Base-by-base conservation (phyloP, 1,140 invertebrate species). In the Sitobion miscanthi region DNA sequence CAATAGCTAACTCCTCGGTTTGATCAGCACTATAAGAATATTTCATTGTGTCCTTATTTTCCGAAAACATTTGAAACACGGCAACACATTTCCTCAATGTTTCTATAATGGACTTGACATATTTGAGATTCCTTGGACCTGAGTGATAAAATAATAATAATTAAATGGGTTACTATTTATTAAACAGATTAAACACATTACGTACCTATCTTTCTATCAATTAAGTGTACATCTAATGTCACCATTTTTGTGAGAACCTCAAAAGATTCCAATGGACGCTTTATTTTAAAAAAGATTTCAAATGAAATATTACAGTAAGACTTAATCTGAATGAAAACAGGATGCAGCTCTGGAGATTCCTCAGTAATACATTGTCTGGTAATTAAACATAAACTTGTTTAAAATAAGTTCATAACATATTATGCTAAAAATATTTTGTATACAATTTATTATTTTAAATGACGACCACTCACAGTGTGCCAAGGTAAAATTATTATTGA, bases 61-160 rank as follows among this genome's bases (percentile, higher is more conserved):
- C 62, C n/a, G 62, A 77, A 77, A 77, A 77, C 62, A 77, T 77
- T 77, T 77, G 62, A 77, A 77, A 77, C 30, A 77, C 62, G 17
- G 5, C 0, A 77, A 5, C 14, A 77, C 62, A 77, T 77, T 77
- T 77, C n/a, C 14, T 2, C 14, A 77, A 77, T 17, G 62, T 77
- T 77, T 23, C n/a, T 77, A 77, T 77, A 77, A 77, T 77, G 8
- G 62, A 77, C 11, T 6, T 17, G 2, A 77, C 30, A 77, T 77
- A 4, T 77, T 77, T 77, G 6, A 77, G 30, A 77, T 77, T 77
- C 30, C 30, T 0, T n/a, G n/a, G 14, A 77, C 17, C 62, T 77
- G 21, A n/a, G 62, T n/a, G 30, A n/a, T n/a, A 77, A 17, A 77
- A 77, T 77, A 35, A 20, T 77, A 35, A 20, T 77, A 17, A 77